A percentile compares a stretch with the other conserved stretches of the same genome.
Conservation (phyloP, 2,888 invertebrate species). For the Hartigia nigra region DNA sequence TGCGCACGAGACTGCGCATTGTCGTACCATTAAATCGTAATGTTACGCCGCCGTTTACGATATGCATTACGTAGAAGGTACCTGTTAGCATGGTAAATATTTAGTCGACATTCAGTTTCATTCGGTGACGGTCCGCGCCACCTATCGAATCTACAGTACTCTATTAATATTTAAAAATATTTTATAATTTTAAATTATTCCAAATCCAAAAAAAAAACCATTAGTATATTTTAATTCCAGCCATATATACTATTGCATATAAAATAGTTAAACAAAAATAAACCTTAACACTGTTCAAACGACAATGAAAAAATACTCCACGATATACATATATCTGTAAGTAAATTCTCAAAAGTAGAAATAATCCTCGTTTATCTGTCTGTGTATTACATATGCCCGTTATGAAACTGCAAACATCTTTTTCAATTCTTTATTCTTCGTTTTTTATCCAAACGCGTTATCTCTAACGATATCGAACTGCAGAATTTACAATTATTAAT, state of each 20-base stretch:
- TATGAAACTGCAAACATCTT: neutral
- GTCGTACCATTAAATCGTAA: neutral
- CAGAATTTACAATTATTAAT: neutral
- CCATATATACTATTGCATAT: neutral
- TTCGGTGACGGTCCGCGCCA: neutral
- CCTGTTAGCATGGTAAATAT: neutral
- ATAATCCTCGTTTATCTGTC: neutral
- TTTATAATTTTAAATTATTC: neutral
- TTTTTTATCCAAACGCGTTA: neutral
- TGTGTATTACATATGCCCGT: neutral
- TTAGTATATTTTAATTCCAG: neutral
- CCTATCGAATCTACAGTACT: neutral
- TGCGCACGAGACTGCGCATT: neutral
- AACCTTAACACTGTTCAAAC: neutral
- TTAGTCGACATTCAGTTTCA: slow-evolving; percentile 6
- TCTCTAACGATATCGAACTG: neutral
- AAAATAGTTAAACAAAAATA: too few species aligned
- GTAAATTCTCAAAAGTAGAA: neutral
- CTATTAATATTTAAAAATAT: neutral
- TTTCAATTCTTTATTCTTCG: neutral
- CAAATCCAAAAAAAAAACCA: too few species aligned
- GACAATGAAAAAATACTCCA: neutral
- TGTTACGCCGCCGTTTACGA: neutral
- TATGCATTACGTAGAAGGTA: slow-evolving; percentile 1
- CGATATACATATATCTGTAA: neutral